These are phyloP conservation scores for Platichthys flesus DNA, from an alignment of 2,113 vertebrate genomes.

Conservation along the genomic window DNA sequence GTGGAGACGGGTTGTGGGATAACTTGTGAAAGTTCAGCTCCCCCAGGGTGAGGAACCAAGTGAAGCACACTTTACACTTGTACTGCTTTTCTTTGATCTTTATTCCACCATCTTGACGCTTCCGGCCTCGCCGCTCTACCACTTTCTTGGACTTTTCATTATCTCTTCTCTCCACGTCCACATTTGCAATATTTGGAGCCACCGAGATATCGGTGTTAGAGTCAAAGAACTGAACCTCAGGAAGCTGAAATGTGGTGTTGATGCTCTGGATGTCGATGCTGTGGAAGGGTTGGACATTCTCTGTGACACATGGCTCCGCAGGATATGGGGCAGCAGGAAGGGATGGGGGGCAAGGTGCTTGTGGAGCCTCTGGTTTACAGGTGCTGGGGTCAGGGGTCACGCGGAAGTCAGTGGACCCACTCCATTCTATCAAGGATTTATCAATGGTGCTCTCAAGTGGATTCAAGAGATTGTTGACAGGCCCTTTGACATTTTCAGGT, in stretches of 20 bases:
- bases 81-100: constrained; percentile 90
- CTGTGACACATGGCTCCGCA: constrained; percentile 47
- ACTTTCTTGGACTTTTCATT: constrained; percentile 72
- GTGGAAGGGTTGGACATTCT: constrained; percentile 73
- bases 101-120: constrained; percentile 75
- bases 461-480: constrained; percentile 68
- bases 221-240: constrained; percentile 84
- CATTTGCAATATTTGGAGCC: constrained; percentile 33
- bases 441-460: constrained; percentile 70
- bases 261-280: constrained; percentile 85
- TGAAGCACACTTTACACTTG: constrained; percentile 97
- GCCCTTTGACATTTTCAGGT: constrained; percentile 57
- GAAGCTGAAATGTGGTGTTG: constrained; percentile 84
- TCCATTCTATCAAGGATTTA: constrained; percentile 76
- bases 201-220: constrained; percentile 77
- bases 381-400: constrained; percentile 67
- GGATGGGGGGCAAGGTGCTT: constrained; percentile 57
- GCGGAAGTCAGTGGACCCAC: constrained; percentile 70
- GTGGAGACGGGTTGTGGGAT: constrained; percentile 93
- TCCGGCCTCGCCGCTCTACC: constrained; percentile 78
- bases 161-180: constrained; percentile 45
- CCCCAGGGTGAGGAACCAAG: constrained; percentile 91
- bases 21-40: constrained; percentile 96
- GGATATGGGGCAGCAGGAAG: constrained; percentile 68
- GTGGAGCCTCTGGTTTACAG: constrained; percentile 69